Conservation (phyloP, 2,113 vertebrate species). For the Salvelinus sp. region DNA sequence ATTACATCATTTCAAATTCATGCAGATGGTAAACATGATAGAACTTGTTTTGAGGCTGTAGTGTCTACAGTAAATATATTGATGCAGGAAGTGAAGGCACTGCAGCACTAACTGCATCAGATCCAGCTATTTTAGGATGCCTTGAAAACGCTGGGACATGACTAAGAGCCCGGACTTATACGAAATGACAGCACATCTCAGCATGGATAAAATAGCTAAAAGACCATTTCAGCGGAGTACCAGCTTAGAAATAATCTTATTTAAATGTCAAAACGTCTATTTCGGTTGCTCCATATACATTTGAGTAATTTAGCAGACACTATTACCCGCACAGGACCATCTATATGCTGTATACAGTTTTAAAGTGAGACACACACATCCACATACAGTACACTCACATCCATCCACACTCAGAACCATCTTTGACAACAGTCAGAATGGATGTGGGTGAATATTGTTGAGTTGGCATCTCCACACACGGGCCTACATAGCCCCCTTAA, state of each 20-base stretch:
- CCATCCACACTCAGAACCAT: not conserved
- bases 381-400: not conserved
- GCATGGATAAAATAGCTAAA: not conserved
- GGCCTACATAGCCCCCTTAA: no score
- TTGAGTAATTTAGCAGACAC: no score
- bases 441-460: no score
- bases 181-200: conserved; percentile 1
- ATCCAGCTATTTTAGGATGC: conserved; percentile 1
- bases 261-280: not conserved
- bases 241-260: not conserved
- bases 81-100: no score
- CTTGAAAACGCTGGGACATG: not conserved
- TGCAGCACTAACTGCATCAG: not conserved
- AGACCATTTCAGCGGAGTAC: not conserved
- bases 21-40: not conserved
- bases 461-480: no score
- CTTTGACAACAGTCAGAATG: not conserved
- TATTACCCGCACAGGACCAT: no score
- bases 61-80: not conserved
- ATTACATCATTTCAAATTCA: not conserved
- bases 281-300: not conserved
- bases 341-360: not conserved
- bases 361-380: not conserved
- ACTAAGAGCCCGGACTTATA: not conserved
- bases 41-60: not conserved